Conservation (phyloP, 2,797 vertebrate species). For the Percopsis omiscomaycus region DNA sequence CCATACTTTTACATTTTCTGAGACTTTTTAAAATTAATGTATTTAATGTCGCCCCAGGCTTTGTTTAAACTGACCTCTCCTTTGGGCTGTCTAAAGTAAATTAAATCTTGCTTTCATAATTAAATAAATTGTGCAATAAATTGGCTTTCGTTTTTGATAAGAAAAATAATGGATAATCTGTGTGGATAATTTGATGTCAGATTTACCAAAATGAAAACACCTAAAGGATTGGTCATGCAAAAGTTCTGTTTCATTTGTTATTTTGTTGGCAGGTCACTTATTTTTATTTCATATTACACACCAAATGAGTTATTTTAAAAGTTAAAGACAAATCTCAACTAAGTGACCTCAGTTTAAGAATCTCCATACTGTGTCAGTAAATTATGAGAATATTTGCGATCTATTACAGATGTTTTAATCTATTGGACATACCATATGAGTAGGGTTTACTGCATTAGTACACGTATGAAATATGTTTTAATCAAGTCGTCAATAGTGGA, state of each 20-base stretch:
- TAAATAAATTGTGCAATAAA: not conserved
- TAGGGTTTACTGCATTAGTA: slow-evolving; percentile 45
- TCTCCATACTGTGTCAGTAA: slow-evolving; percentile 99
- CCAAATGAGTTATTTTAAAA: slow-evolving; percentile 75
- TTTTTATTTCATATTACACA: slow-evolving; percentile 83
- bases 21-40: slow-evolving; percentile 40
- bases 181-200: not conserved
- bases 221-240: slow-evolving; percentile 94
- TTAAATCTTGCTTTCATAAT: slow-evolving; percentile 12
- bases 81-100: slow-evolving; percentile 85
- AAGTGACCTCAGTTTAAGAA: slow-evolving; percentile 95
- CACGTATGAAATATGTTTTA: no score
- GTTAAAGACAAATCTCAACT: slow-evolving; percentile 82
- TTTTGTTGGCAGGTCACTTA: slow-evolving; percentile 94
- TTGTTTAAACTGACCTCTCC: slow-evolving; percentile 94
- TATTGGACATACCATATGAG: slow-evolving; percentile 49
- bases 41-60: slow-evolving; percentile 89
- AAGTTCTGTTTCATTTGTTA: slow-evolving; percentile 72
- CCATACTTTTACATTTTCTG: not conserved
- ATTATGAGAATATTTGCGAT: slow-evolving; percentile 45
- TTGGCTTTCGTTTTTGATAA: not conserved
- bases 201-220: slow-evolving; percentile 69
- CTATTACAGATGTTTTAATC: slow-evolving; percentile 48
- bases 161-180: not conserved
- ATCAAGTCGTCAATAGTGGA: no score